phyloP scores from a whole-genome alignment of 2,797 vertebrate species.

The Alauda arvensis region DNA sequence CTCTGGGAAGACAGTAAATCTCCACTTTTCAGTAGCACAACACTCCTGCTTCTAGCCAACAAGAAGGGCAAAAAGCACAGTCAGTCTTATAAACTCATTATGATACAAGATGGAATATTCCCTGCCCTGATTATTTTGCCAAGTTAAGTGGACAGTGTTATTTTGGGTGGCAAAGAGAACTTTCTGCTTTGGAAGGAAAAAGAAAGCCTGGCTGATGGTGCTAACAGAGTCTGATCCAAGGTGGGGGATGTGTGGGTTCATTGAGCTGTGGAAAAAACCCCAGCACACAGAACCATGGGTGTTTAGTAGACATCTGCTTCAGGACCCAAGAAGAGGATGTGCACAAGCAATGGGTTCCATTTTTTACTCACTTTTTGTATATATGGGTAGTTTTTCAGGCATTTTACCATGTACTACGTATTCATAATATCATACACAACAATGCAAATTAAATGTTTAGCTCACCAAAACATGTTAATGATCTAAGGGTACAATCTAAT shows the following conservation, averaged over 20 bases:
- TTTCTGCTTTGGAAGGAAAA: neutral
- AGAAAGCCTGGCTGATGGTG: neutral
- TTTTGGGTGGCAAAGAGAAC: neutral
- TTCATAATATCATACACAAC: neutral
- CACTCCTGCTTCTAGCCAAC: neutral
- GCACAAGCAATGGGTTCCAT: neutral
- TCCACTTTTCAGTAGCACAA: neutral
- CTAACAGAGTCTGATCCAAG: accelerated
- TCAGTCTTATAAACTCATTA: neutral
- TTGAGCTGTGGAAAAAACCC: neutral
- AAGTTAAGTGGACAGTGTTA: neutral
- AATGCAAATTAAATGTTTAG: neutral
- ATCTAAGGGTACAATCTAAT: neutral
- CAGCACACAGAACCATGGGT: neutral
- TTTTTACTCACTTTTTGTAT: neutral
- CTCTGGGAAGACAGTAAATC: neutral
- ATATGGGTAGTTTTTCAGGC: neutral
- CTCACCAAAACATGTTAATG: neutral
- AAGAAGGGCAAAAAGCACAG: neutral
- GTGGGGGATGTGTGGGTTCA: neutral
- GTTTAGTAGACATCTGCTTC: neutral
- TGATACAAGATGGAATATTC: neutral
- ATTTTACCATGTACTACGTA: neutral
- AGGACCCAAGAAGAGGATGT: neutral
- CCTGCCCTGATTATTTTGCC: neutral